Conservation (phyloP, 2,888 invertebrate genomes). For the Plagiodera versicolora region DNA sequence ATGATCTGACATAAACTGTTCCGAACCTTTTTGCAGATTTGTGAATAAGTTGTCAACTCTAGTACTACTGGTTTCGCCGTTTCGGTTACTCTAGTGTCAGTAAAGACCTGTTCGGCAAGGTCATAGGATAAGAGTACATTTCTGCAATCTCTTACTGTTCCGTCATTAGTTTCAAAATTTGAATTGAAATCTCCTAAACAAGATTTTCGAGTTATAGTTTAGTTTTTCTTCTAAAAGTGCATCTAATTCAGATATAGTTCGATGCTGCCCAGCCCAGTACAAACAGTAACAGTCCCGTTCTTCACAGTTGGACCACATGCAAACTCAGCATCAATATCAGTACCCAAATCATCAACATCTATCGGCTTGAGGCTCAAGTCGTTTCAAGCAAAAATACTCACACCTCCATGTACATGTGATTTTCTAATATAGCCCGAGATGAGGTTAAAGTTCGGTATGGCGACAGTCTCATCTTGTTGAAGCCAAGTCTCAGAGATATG, state of each 20-base stretch:
- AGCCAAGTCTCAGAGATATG: conserved; percentile 4
- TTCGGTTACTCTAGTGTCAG: background rate
- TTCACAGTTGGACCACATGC: background rate
- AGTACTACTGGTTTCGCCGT: background rate
- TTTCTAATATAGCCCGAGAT: background rate
- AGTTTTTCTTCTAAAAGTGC: conserved; percentile 5
- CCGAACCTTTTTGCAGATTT: background rate
- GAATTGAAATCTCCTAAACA: background rate
- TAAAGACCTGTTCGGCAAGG: background rate
- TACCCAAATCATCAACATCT: background rate
- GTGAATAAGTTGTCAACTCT: background rate
- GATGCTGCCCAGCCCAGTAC: background rate
- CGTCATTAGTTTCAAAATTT: background rate
- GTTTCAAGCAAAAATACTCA: background rate
- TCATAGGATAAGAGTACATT: conserved; percentile 2
- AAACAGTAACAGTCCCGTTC: background rate
- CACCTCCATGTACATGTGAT: conserved; percentile 2
- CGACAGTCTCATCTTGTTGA: background rate
- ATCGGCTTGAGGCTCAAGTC: background rate
- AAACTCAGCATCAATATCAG: background rate
- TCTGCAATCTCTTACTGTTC: background rate
- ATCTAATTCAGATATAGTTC: conserved; percentile 6
- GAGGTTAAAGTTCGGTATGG: background rate
- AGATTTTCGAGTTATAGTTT: background rate
- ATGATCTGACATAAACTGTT: conserved; percentile 2